Evolutionary conservation across 2,888 invertebrate genomes (phyloP).

Genomic region (Lymantria dispar): DNA sequence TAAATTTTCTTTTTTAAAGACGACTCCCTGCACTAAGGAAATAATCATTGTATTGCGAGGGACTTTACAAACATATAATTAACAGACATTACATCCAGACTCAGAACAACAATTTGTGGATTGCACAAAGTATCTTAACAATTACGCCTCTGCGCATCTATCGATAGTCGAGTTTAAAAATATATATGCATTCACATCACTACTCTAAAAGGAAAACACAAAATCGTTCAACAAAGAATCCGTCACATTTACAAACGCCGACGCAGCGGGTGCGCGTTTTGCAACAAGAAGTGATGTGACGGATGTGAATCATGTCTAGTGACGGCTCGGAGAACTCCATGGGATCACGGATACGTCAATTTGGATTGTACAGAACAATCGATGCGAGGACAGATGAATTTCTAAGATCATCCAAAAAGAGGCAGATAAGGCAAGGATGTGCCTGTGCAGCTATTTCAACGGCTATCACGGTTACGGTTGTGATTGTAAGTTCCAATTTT

Average conservation of each 20-base stretch:
- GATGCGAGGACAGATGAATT: constrained; percentile 73
- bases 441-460: constrained; percentile 71
- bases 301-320: constrained; percentile 59
- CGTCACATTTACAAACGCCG: constrained; percentile 50
- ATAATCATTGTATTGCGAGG: too few relatives aligned
- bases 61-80: too few relatives aligned
- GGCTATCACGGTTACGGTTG: constrained; percentile 69
- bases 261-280: constrained; percentile 44
- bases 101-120: too few relatives aligned
- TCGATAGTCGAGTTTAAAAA: constrained; percentile 40
- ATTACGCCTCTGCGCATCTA: too few relatives aligned
- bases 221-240: constrained; percentile 46
- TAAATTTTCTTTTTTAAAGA: too few relatives aligned
- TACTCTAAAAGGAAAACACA: constrained; percentile 64
- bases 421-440: constrained; percentile 71
- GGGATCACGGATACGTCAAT: constrained; percentile 59
- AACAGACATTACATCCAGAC: too few relatives aligned
- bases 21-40: too few relatives aligned
- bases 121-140: too few relatives aligned
- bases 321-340: constrained; percentile 53
- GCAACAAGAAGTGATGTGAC: constrained; percentile 57
- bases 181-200: constrained; percentile 32
- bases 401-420: constrained; percentile 59
- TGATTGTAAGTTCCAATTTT: constrained; percentile 63
- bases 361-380: constrained; percentile 69